Evolutionary conservation across 2,888 invertebrate species (phyloP).

Genomic region (Nephrotoma appendiculata): DNA sequence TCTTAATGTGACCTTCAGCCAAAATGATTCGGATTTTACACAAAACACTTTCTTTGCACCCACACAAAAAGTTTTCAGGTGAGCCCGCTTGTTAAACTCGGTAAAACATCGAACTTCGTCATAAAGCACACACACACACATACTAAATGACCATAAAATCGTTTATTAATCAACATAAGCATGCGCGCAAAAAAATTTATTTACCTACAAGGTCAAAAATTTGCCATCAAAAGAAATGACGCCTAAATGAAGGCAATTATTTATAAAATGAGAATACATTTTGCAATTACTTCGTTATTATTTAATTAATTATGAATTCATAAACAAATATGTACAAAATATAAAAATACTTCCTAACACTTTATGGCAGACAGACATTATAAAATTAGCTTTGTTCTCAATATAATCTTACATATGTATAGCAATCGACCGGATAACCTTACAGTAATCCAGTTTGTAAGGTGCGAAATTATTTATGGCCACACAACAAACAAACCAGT

Average conservation of each 20-base stretch:
- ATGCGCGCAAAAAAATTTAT: background rate
- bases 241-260: background rate
- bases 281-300: background rate
- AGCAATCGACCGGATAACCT: background rate
- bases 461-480: background rate
- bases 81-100: too few species aligned
- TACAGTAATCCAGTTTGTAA: background rate
- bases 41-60: too few species aligned
- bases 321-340: background rate
- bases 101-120: too few species aligned
- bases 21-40: too few species aligned
- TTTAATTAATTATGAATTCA: background rate
- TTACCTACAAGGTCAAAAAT: background rate
- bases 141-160: background rate
- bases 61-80: too few species aligned
- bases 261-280: background rate
- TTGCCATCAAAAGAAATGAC: background rate
- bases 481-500: background rate
- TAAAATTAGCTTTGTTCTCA: background rate
- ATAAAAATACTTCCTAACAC: background rate
- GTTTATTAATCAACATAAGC: background rate
- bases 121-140: too few species aligned
- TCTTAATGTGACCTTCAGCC: too few species aligned
- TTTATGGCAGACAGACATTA: background rate
- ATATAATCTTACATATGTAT: background rate